Evolutionary conservation across 1,140 invertebrate genomes (phyloP).

Genomic region (Latrodectus geometricus): DNA sequence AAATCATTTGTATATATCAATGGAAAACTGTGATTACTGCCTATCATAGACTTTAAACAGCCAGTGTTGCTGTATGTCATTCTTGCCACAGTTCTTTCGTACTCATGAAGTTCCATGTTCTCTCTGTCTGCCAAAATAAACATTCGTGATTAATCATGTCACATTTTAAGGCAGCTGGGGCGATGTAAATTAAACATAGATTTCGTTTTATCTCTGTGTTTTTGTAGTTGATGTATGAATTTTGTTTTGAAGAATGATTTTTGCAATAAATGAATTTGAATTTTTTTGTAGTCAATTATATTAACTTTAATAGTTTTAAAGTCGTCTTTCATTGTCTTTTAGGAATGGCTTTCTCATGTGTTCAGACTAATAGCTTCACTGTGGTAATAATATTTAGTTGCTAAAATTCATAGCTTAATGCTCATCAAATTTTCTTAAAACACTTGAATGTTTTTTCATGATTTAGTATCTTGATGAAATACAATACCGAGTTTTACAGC

Average conservation of each 20-base stretch:
- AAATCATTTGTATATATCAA: constrained; percentile 19
- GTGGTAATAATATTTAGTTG: too few relatives aligned
- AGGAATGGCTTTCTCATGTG: too few relatives aligned
- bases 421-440: too few relatives aligned
- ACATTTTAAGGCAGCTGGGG: constrained; percentile 39
- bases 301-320: too few relatives aligned
- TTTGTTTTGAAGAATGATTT: constrained; percentile 32
- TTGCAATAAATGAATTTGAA: constrained; percentile 38
- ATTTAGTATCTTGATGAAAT: too few relatives aligned
- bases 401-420: too few relatives aligned
- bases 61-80: not conserved
- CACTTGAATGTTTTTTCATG: too few relatives aligned
- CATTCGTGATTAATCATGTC: constrained; percentile 9
- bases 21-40: constrained; percentile 48
- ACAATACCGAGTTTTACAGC: too few relatives aligned
- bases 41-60: constrained; percentile 8
- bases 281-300: not conserved
- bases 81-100: constrained; percentile 46
- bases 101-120: constrained; percentile 12
- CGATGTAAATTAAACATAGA: constrained; percentile 36
- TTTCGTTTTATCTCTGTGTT: constrained; percentile 40
- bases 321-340: too few relatives aligned
- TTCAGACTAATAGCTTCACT: too few relatives aligned
- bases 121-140: constrained; percentile 2
- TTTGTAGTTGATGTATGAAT: constrained; percentile 20